A percentile compares a stretch with the other conserved stretches of the same genome.
phyloP scores from a whole-genome alignment of 2,888 invertebrate genomes.

The Apodemia zela region DNA sequence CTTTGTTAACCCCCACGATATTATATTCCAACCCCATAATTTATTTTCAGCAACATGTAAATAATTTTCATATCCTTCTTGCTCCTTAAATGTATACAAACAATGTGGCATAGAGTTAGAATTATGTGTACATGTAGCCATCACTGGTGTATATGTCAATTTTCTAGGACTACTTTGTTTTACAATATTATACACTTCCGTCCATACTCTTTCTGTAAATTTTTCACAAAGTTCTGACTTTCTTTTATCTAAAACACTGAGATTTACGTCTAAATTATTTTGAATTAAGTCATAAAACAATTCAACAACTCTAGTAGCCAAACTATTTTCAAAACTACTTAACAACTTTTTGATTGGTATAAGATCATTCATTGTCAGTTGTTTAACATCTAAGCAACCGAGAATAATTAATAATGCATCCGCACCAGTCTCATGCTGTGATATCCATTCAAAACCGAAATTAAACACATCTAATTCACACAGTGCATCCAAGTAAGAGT shows the following conservation, averaged over 20 bases:
- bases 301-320: constrained; percentile 50
- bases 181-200: constrained; percentile 48
- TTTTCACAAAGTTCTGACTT: constrained; percentile 41
- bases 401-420: constrained; percentile 57
- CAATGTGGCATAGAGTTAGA: constrained; percentile 40
- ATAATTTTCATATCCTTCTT: constrained; percentile 52
- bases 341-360: constrained; percentile 43
- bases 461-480: constrained; percentile 58
- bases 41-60: constrained; percentile 56
- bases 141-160: constrained; percentile 42
- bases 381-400: constrained; percentile 55
- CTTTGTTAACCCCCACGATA: constrained; percentile 55
- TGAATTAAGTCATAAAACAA: constrained; percentile 44
- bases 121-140: constrained; percentile 45
- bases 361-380: constrained; percentile 43
- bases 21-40: constrained; percentile 69
- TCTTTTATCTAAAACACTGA: constrained; percentile 35
- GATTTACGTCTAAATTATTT: constrained; percentile 36
- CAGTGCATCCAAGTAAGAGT: constrained; percentile 52
- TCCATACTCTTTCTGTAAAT: constrained; percentile 55
- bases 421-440: constrained; percentile 43
- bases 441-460: constrained; percentile 63
- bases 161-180: constrained; percentile 45
- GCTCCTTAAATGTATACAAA: constrained; percentile 48
- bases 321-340: constrained; percentile 45